These are phyloP conservation scores for Clavelina lepadiformis DNA, from an alignment of 23 tunicate genomes.

Conservation along the genomic window DNA sequence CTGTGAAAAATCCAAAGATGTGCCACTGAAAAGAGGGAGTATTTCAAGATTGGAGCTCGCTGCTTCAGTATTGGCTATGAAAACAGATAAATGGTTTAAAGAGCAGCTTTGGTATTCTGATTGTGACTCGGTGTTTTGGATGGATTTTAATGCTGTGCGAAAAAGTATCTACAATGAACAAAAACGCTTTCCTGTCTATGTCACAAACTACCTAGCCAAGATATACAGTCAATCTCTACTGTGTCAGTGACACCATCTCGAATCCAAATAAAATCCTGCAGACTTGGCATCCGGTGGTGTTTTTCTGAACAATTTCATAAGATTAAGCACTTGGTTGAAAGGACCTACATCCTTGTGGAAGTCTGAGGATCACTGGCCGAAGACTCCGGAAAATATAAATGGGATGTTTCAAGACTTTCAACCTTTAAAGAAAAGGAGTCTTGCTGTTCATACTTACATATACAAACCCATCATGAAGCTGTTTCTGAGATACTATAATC, in stretches of 20 bases:
- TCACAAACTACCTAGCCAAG: conserved; percentile 8
- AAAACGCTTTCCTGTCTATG: conserved; percentile 11
- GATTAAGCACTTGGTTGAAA: not conserved
- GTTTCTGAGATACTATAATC: no score
- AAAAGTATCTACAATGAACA: not conserved
- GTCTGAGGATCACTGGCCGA: not conserved
- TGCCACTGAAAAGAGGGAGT: no score
- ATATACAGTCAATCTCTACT: not conserved
- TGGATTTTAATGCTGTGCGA: conserved; percentile 14
- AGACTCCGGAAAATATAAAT: not conserved
- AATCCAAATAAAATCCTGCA: conserved; percentile 7
- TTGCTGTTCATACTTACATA: not conserved
- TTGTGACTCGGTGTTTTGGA: no score
- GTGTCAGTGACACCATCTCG: conserved; percentile 20
- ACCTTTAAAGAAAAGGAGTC: not conserved
- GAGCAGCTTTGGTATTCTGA: no score
- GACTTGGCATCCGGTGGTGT: conserved; percentile 6
- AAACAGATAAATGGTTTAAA: no score
- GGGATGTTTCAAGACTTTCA: conserved; percentile 1
- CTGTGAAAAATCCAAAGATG: no score
- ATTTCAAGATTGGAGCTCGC: no score
- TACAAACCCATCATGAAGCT: no score
- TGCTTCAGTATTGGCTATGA: no score
- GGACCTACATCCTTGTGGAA: conserved; percentile 9
- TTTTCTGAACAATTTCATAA: not conserved